Conservation (phyloP, 2,797 vertebrate genomes). For the Semotilus atromaculatus region DNA sequence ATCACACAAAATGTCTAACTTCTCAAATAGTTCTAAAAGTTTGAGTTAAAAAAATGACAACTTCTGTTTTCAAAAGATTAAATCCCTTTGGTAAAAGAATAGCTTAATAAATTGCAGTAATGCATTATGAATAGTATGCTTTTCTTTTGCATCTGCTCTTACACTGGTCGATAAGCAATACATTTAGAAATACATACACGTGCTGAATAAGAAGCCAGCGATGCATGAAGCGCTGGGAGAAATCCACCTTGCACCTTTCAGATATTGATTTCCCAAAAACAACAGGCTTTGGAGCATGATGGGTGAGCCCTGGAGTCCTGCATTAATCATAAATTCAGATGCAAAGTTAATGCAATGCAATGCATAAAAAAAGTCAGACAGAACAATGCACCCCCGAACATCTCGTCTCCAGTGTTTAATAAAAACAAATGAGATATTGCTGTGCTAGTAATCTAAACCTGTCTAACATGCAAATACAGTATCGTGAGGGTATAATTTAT, state of each 20-base stretch:
- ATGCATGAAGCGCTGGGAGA: constrained; percentile 5
- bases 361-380: constrained; percentile 14
- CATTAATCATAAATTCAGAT: constrained; percentile 46
- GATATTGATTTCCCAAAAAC: constrained; percentile 41
- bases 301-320: constrained; percentile 20
- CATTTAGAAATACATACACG: constrained; percentile 27
- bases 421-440: constrained; percentile 24
- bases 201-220: neutral
- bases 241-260: constrained; percentile 45
- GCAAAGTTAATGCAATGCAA: constrained; percentile 29
- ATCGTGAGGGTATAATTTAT: neutral
- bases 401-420: constrained; percentile 23
- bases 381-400: constrained; percentile 20
- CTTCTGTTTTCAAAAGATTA: neutral
- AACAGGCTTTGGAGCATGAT: constrained; percentile 39
- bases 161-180: constrained; percentile 42
- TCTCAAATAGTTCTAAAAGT: constrained; percentile 1
- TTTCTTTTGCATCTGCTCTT: neutral
- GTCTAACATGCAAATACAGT: constrained; percentile 2
- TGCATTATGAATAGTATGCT: neutral
- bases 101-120: neutral
- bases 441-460: constrained; percentile 22
- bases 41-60: neutral
- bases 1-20: neutral
- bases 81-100: neutral